Conservation (phyloP, 2,113 vertebrate genomes). For the Myrmecophaga tridactyla region DNA sequence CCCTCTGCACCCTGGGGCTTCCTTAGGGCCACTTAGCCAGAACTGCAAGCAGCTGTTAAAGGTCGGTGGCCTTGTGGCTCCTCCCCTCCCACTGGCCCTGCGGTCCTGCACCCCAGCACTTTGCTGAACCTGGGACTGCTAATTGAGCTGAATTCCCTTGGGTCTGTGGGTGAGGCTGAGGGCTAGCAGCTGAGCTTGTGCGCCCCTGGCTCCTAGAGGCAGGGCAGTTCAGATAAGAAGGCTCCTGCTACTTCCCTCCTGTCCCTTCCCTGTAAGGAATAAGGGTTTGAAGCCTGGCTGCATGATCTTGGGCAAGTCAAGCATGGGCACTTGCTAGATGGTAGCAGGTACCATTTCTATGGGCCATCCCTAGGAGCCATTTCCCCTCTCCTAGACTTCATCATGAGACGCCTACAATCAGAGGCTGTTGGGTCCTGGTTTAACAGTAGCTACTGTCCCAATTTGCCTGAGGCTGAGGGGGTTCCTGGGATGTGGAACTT, state of each 20-base stretch:
- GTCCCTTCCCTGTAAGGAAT: not conserved
- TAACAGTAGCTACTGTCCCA: not conserved
- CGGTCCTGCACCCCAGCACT: not conserved
- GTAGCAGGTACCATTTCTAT: not conserved
- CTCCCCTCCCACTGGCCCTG: not conserved
- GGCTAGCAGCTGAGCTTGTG: not conserved
- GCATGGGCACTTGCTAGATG: not conserved
- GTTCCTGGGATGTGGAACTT: not conserved
- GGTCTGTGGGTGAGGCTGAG: not conserved
- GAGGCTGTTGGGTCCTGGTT: not conserved
- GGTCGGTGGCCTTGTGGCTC: not conserved
- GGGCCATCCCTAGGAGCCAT: not conserved
- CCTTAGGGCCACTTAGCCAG: constrained; percentile 45
- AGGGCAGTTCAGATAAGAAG: not conserved
- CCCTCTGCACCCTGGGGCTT: not conserved
- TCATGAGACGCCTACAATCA: not conserved
- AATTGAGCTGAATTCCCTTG: constrained; percentile 4
- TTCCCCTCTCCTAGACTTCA: not conserved
- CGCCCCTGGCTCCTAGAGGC: not conserved
- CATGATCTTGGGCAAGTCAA: not conserved
- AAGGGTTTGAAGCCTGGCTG: not conserved
- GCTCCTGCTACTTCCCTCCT: not conserved
- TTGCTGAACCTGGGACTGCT: not conserved
- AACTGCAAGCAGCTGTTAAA: constrained; percentile 11
- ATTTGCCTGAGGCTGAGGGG: too few species aligned